These are phyloP conservation scores for Tenebrosternarchus preto DNA, from an alignment of 2,113 vertebrate genomes.

Conservation along the genomic window DNA sequence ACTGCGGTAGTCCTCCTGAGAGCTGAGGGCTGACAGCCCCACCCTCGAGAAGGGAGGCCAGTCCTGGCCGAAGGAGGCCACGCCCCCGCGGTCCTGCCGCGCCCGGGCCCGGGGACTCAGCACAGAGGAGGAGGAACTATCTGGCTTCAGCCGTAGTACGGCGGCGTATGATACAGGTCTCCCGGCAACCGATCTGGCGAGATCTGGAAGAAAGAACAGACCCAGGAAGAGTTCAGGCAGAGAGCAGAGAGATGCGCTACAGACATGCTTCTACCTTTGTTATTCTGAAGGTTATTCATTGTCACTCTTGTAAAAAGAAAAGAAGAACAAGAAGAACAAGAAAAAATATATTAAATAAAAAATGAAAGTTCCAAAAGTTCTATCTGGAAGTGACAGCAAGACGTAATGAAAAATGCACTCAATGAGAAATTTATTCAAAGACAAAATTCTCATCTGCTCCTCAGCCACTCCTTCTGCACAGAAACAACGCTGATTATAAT, in stretches of 20 bases:
- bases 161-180: conserved; percentile 84
- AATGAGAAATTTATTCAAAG: conserved; percentile 21
- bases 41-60: conserved; percentile 80
- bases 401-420: neutral
- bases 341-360: neutral
- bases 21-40: conserved; percentile 75
- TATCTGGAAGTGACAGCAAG: neutral
- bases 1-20: conserved; percentile 83
- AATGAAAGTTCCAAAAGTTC: conserved; percentile 2
- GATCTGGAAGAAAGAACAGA: conserved; percentile 68
- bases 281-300: neutral
- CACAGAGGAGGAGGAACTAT: conserved; percentile 75
- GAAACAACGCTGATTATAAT: conserved; percentile 41
- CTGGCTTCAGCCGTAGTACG: conserved; percentile 84
- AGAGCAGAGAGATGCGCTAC: neutral
- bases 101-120: conserved; percentile 78
- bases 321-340: neutral
- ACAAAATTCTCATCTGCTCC: neutral
- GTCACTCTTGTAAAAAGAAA: neutral
- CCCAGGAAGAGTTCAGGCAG: neutral
- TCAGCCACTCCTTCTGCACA: neutral
- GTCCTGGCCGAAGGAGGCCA: conserved; percentile 65
- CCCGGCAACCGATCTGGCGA: conserved; percentile 77
- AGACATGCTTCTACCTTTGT: too few species aligned
- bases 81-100: conserved; percentile 67